Percentiles rank a stretch among this genome's conserved stretches.
phyloP scores from a whole-genome alignment of 2,797 vertebrate genomes.

The Triplophysa yarkandensis region DNA sequence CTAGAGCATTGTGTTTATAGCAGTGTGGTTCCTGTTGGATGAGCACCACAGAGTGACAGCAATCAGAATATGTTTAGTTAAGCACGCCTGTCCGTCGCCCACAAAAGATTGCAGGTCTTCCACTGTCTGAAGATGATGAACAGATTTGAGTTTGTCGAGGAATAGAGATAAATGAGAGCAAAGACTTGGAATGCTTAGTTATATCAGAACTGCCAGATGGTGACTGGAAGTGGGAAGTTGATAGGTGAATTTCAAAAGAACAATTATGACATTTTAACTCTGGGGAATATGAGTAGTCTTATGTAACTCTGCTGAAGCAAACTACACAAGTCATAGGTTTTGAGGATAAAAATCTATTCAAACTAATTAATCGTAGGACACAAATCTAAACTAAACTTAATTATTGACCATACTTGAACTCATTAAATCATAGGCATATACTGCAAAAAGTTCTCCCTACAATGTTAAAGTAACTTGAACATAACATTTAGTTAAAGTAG shows the following conservation, averaged over 20 bases:
- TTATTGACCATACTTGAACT: too few relatives aligned
- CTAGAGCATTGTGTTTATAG: slow-evolving; percentile 11
- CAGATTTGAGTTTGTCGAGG: slow-evolving; percentile 50
- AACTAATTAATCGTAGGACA: background rate
- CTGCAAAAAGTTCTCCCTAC: too few relatives aligned
- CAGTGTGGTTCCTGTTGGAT: slow-evolving; percentile 20
- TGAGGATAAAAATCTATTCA: background rate
- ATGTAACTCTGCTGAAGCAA: background rate
- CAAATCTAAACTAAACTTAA: too few relatives aligned
- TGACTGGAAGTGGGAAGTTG: slow-evolving; percentile 63
- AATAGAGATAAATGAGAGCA: slow-evolving; percentile 59
- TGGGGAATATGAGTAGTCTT: slow-evolving; percentile 32
- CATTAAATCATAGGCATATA: too few relatives aligned
- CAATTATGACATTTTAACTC: slow-evolving; percentile 56
- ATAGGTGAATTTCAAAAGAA: slow-evolving; percentile 62
- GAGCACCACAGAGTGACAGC: slow-evolving; percentile 25
- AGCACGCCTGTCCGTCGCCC: slow-evolving; percentile 50
- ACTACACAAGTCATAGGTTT: background rate
- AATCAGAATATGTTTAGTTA: slow-evolving; percentile 60
- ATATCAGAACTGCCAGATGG: slow-evolving; percentile 71
- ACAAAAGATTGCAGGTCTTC: slow-evolving; percentile 53
- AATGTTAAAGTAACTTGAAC: too few relatives aligned
- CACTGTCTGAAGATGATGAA: slow-evolving; percentile 61
- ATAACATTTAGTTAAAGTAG: too few relatives aligned
- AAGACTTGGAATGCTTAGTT: slow-evolving; percentile 36